Conservation (phyloP, 2,113 vertebrate genomes). For the Eublepharis macularius region DNA sequence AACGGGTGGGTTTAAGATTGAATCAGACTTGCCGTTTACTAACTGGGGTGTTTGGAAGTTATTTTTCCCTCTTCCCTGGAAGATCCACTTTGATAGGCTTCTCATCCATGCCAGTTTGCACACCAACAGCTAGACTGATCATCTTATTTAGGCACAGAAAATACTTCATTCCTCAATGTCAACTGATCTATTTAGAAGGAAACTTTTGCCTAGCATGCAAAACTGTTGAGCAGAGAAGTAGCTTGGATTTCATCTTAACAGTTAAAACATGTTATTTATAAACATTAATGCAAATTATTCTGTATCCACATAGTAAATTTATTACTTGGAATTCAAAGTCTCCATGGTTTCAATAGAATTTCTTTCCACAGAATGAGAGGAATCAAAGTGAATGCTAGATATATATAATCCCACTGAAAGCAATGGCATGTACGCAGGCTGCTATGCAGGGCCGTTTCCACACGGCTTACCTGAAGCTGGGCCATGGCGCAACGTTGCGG, state of each 20-base stretch:
- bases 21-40: constrained; percentile 39
- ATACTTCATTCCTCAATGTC: constrained; percentile 6
- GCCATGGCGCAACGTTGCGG: too few relatives aligned
- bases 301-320: neutral
- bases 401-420: neutral
- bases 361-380: neutral
- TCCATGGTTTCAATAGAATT: neutral
- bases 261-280: neutral
- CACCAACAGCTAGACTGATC: constrained; percentile 29
- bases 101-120: constrained; percentile 40
- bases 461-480: too few relatives aligned
- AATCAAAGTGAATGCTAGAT: neutral
- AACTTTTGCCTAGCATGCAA: neutral
- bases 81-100: constrained; percentile 34
- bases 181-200: constrained; percentile 3
- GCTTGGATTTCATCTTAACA: neutral
- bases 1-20: constrained; percentile 22
- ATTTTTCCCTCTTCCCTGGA: constrained; percentile 45
- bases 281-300: neutral
- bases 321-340: neutral
- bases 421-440: neutral
- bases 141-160: constrained; percentile 48
- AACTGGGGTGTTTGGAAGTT: constrained; percentile 23
- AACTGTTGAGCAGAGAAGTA: neutral
- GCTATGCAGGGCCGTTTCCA: too few relatives aligned